Base-by-base conservation (phyloP, 2,888 invertebrate species). In the Operophtera brumata region DNA sequence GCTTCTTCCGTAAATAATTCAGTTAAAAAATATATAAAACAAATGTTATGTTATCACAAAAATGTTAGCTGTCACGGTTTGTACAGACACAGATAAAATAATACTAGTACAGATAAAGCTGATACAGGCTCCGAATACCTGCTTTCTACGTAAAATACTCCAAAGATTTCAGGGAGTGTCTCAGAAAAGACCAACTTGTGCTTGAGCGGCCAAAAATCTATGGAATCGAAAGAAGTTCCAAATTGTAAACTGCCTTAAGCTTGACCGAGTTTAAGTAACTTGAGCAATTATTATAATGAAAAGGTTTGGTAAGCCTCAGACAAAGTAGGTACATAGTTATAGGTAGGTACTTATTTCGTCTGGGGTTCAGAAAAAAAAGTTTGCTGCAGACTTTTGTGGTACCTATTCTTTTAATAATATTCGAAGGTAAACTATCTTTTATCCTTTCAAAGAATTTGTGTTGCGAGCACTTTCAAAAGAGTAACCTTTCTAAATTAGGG, bases 151-250 rank as follows among this genome's bases (percentile, higher is more conserved):
- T 39, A 47, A 47, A 28, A 10, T n/a, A 8, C 9, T 14, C 7
- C 58, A 57, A 67, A 62, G 60, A 66, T 66, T 42, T 66, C 62
- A 64, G 61, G 60, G 65, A 66, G 56, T 45, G 57, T 43, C 51
- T 62, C 54, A 14, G 30, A 43, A 9, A 11, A 39, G 30, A 47
- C 12, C 25, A 61, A 59, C 50, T 61, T 51, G 40, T 46, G 36
- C 52, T 51, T 50, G 46, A 41, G 47, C 20, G 20, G 20, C 49
- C 60, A 59, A 68, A 65, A 64, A 70, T 59, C 54, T 39, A 55
- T 57, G 12, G 28, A 50, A 36, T 30, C 42, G 39, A 44, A 51
- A 34, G 43, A 54, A 59, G 44, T 54, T 59, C 42, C 43, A 47
- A 53, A 57, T 50, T 50, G 42, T 34, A 34, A 34, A n/a, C n/a